Evolutionary conservation across 35 echinoderm and acorn worm species (phyloP).

Genomic region (Acanthaster planci): DNA sequence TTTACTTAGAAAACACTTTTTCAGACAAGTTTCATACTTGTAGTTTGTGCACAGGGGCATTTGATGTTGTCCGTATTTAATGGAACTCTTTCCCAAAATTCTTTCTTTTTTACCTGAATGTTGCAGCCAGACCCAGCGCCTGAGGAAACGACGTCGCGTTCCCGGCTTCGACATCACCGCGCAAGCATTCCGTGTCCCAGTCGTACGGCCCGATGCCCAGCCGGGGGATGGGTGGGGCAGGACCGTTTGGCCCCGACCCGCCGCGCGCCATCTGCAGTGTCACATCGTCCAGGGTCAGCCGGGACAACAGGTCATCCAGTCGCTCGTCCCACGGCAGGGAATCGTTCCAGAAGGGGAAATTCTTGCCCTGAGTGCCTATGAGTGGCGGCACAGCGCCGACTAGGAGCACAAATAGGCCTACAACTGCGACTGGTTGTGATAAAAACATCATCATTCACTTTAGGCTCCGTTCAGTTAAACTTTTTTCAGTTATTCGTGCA

Average conservation of each 20-base stretch:
- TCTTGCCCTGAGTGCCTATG: too few relatives aligned
- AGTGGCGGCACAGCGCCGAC: too few relatives aligned
- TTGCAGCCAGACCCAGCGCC: conserved; percentile 76
- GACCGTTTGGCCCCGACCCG: conserved; percentile 50
- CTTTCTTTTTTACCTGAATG: conserved; percentile 72
- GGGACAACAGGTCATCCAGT: conserved; percentile 53
- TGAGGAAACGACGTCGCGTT: conserved; percentile 81
- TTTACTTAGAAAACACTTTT: too few relatives aligned
- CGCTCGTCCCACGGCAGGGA: conserved; percentile 71
- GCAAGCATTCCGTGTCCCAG: conserved; percentile 88
- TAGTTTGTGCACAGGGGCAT: too few relatives aligned
- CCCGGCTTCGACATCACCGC: conserved; percentile 63
- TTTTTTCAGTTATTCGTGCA: too few relatives aligned
- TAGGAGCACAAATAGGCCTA: too few relatives aligned
- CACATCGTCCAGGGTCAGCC: conserved; percentile 56
- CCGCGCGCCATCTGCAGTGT: conserved; percentile 63
- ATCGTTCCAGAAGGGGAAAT: conserved; percentile 63
- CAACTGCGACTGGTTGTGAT: too few relatives aligned
- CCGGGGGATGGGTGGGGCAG: conserved; percentile 53
- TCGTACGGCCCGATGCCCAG: conserved; percentile 70
- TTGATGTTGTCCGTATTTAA: too few relatives aligned
- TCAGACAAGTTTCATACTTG: too few relatives aligned
- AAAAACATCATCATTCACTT: too few relatives aligned
- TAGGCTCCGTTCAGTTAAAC: too few relatives aligned
- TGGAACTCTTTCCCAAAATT: too few relatives aligned